phyloP scores from a whole-genome alignment of 1,140 invertebrate genomes.

The Druon quercuslanigerum region DNA sequence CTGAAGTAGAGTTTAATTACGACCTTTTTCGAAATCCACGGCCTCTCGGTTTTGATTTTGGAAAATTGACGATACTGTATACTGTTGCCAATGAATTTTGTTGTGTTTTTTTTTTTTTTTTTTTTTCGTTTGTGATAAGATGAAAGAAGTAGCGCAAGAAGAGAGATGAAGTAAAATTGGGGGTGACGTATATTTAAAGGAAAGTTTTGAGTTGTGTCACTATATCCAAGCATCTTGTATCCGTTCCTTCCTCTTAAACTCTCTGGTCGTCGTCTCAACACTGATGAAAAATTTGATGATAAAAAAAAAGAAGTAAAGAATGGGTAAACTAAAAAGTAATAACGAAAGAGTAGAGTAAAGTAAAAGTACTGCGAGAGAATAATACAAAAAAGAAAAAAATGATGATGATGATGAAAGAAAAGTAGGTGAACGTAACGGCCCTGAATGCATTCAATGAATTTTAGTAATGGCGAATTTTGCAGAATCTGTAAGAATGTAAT shows the following conservation, averaged over 20 bases:
- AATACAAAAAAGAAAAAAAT: constrained; percentile 51
- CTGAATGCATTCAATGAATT: constrained; percentile 49
- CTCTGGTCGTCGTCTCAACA: constrained; percentile 14
- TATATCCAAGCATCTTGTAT: constrained; percentile 67
- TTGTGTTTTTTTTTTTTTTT: too few species aligned
- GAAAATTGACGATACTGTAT: too few species aligned
- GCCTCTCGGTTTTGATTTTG: too few species aligned
- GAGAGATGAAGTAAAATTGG: constrained; percentile 21
- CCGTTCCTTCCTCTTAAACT: constrained; percentile 60
- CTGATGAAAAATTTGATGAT: constrained; percentile 40
- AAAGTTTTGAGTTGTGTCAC: constrained; percentile 30
- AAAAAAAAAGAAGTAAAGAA: constrained; percentile 34
- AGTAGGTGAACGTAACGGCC: constrained; percentile 53
- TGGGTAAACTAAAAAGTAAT: constrained; percentile 33
- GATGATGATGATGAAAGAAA: constrained; percentile 22
- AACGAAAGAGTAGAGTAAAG: constrained; percentile 38
- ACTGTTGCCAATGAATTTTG: not conserved
- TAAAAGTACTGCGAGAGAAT: not conserved
- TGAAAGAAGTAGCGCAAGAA: not conserved
- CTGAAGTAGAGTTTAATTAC: not conserved
- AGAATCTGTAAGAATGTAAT: constrained; percentile 68
- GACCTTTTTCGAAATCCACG: too few species aligned
- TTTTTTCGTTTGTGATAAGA: too few species aligned
- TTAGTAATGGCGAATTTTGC: constrained; percentile 48
- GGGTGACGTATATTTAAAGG: constrained; percentile 24